Evolutionary conservation across 2,113 vertebrate genomes (phyloP), one percentile per base, ranked within the genome.

Genomic region (Elachura formosa): DNA sequence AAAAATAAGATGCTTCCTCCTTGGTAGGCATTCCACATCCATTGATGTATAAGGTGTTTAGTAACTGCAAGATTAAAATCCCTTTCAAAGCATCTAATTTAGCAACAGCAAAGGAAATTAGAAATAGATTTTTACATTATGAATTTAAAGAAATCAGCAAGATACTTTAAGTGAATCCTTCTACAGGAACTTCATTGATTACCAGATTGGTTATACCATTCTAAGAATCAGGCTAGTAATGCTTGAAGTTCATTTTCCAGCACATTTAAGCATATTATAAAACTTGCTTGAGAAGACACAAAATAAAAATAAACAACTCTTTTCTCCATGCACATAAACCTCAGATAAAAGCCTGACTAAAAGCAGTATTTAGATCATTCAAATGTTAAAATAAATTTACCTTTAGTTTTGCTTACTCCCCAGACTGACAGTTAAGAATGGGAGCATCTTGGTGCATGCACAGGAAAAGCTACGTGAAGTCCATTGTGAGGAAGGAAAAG

Each of bases 81-180:
- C 23, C 11, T 89, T 95, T 96, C 59, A 76, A 76, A 91, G 11
- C 10, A 0, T 63, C 45, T 46, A 46, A 85, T 93, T 91, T 87
- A 94, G 31, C 29, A 87, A 79, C 28, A 84, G 9, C 14, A 91
- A 94, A 86, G 51, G 72, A 93, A 90, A 93, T 64, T 89, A 90
- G 67, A 77, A 92, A 84, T 75, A 61, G 29, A 87, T 93, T 94
- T 90, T 59, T 48, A 33, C 19, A 51, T 92, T 91, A 62, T n/a
- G 3, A 83, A 89, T 93, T 34, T 84, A 87, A 73, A 73, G 64
- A 88, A 94, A 81, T 90, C 87, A 89, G 17, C 54, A 54, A 78
- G 59, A 59, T 45, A 78, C 14, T 55, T 74, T 46, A 86, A 51
- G 20, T 49, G n/a, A 84, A 23, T 71, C 52, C 51, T 68, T 91